phyloP scores from a whole-genome alignment of 2,797 vertebrate species.

The Yasuhikotakia modesta region DNA sequence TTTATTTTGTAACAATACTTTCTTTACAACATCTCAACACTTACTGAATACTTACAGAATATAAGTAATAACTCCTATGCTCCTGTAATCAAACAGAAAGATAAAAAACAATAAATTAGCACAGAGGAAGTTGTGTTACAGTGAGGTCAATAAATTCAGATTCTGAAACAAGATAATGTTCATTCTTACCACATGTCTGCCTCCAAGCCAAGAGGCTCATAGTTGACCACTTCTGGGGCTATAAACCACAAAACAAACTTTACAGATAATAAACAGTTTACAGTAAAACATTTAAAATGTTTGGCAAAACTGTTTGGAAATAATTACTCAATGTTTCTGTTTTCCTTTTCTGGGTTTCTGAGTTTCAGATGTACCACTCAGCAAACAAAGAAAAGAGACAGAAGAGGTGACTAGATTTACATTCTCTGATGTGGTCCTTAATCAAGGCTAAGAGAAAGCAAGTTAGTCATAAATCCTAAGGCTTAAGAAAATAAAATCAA shows the following conservation, averaged over 20 bases:
- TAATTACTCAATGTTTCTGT: conserved; percentile 26
- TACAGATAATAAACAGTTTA: neutral
- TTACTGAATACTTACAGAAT: conserved; percentile 75
- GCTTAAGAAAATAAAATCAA: conserved; percentile 7
- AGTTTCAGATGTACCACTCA: conserved; percentile 44
- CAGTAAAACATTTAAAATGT: neutral
- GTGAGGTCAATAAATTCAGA: conserved; percentile 23
- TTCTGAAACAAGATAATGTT: neutral
- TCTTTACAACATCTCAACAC: conserved; percentile 12
- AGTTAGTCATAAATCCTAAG: neutral
- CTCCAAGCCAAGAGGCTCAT: conserved; percentile 94
- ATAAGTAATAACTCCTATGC: conserved; percentile 80
- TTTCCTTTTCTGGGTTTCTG: conserved; percentile 31
- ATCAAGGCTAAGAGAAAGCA: conserved; percentile 3
- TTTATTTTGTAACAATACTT: conserved; percentile 29
- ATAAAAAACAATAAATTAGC: neutral
- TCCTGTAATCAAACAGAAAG: conserved; percentile 65
- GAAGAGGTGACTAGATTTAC: conserved; percentile 3
- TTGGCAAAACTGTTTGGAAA: conserved; percentile 34
- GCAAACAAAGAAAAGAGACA: conserved; percentile 11
- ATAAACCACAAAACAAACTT: conserved; percentile 47
- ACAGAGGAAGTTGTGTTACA: conserved; percentile 14
- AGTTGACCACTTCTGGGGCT: conserved; percentile 99
- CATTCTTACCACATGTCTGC: conserved; percentile 97
- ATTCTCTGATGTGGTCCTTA: neutral